These are phyloP conservation scores for Drosophila histrio DNA, from an alignment of 2,888 invertebrate species.

Conservation along the genomic window DNA sequence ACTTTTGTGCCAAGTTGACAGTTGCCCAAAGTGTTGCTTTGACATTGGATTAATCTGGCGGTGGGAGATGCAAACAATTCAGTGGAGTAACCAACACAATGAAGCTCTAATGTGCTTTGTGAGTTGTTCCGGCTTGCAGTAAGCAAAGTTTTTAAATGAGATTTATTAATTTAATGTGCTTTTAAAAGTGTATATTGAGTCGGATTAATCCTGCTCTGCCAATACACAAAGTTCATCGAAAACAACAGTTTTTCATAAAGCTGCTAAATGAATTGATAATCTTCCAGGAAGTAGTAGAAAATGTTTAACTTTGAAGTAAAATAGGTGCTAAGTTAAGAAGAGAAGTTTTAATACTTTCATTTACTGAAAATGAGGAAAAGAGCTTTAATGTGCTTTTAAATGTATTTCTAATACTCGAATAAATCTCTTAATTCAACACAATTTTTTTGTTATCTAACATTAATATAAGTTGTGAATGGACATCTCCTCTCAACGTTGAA, in stretches of 20 bases:
- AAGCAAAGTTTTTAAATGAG: too few species aligned
- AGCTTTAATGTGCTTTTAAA: background rate
- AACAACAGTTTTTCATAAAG: too few species aligned
- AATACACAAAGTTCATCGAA: too few species aligned
- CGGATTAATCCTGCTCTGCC: too few species aligned
- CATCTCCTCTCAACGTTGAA: background rate
- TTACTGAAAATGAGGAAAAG: too few species aligned
- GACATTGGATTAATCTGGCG: constrained; percentile 7
- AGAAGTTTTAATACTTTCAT: too few species aligned
- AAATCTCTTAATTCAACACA: background rate
- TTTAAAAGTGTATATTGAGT: background rate
- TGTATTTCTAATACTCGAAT: too few species aligned
- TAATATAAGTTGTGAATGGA: background rate
- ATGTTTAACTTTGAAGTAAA: too few species aligned
- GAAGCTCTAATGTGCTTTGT: background rate
- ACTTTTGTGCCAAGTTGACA: background rate
- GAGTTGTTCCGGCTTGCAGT: background rate
- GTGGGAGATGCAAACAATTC: background rate
- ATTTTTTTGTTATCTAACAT: background rate
- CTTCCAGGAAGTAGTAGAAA: too few species aligned
- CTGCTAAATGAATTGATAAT: too few species aligned
- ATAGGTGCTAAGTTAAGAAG: too few species aligned
- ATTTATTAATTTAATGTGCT: background rate
- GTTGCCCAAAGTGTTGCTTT: background rate
- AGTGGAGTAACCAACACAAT: background rate